Base-by-base conservation (phyloP, 1,140 invertebrate species). In the Lordiphosa stackelbergi region DNA sequence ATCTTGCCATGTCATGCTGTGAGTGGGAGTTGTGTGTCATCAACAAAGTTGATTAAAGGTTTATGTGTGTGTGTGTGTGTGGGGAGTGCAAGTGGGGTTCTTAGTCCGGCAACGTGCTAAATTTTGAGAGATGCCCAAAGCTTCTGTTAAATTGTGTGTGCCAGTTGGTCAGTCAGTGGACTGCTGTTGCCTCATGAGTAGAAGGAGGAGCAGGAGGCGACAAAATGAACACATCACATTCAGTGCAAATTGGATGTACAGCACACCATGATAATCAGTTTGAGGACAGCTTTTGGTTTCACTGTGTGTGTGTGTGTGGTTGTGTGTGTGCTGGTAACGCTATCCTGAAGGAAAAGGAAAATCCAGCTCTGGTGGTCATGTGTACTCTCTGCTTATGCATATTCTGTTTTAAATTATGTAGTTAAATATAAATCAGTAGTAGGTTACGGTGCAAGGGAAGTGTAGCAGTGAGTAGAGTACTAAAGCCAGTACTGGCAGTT, bases 101-200 rank as follows among this genome's bases (percentile, higher is more conserved):
- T 49, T 68, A 53, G 22, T 57, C 62, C 43, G 41, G 60, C 57
- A 66, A 61, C 62, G 57, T 70, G 62, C 66, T 68, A 70, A 79
- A 81, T 68, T 79, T 81, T 79, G 75, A 81, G 59, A 75, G 75
- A 79, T 81, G 75, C 57, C 71, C 66, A 70, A 79, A 79, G 64
- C 57, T 66, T 73, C 55, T 68, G 73, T 71, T 66, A 77, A 63
- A 68, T 73, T 73, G 56, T 43, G 38, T 58, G 58, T 53, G 58
- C 57, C 58, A 65, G 58, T 57, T 55, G 53, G 51, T 55, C 64
- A 55, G 24, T 6, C 24, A 28, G 24, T 28, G 61, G 64, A 66
- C 73, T 77, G 64, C 58, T 57, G 24, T 31, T 7, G 28, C 28
- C 7, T 31, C 5, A 31, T 8, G 28, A 31, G 28, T 8, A 31